These are phyloP conservation scores for Portunus trituberculatus DNA, from an alignment of 1,140 invertebrate genomes.

Conservation along the genomic window DNA sequence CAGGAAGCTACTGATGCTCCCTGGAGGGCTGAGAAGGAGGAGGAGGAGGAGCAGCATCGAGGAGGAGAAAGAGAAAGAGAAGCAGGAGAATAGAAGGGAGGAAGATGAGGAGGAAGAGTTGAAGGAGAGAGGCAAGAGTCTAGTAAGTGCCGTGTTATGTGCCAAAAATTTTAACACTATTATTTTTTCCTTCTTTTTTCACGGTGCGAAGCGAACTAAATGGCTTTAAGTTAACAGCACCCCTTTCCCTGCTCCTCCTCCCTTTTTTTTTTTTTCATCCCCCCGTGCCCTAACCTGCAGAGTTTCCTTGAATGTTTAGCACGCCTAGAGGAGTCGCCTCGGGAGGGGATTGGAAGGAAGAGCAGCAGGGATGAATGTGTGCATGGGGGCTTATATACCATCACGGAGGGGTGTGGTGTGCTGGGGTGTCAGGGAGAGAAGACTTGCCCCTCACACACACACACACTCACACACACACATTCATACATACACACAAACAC, in stretches of 20 bases:
- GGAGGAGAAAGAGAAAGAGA: not conserved
- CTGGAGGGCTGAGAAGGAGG: not conserved
- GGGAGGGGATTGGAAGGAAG: constrained; percentile 2
- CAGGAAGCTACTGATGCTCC: constrained; percentile 56
- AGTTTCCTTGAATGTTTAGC: not conserved
- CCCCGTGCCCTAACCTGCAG: not conserved
- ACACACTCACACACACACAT: too few relatives aligned
- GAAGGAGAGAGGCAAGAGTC: not conserved
- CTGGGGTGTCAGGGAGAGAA: not conserved
- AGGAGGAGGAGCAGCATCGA: not conserved
- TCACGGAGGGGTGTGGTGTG: not conserved
- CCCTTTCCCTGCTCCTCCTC: not conserved
- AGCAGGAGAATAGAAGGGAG: not conserved
- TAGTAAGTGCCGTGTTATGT: constrained; percentile 25
- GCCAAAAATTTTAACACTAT: constrained; percentile 15
- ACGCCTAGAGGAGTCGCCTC: not conserved
- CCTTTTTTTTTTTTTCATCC: too few relatives aligned
- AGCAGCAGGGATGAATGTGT: not conserved
- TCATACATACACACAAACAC: too few relatives aligned
- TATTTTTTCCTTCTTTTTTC: not conserved
- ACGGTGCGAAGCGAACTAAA: constrained; percentile 39
- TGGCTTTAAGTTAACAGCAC: constrained; percentile 25
- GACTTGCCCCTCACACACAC: not conserved
- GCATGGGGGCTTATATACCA: not conserved
- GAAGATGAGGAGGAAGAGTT: not conserved